These are phyloP conservation scores for Yponomeuta malinellus DNA, from an alignment of 2,888 invertebrate genomes.

Conservation along the genomic window DNA sequence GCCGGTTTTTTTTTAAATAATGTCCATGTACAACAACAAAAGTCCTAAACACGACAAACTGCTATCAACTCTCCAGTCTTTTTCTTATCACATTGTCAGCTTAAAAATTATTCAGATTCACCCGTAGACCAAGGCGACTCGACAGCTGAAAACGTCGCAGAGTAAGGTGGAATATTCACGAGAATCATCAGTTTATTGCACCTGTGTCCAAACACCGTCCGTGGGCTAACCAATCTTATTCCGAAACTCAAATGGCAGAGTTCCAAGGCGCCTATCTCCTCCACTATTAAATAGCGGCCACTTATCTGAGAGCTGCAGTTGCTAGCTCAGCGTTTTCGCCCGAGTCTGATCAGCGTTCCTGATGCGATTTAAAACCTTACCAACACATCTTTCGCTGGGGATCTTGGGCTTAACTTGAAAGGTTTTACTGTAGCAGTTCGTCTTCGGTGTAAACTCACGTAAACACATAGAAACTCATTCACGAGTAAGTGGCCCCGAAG, in stretches of 20 bases:
- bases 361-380: background rate
- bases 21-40: too few species aligned
- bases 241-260: slow-evolving; percentile 18
- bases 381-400: background rate
- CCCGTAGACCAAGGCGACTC: too few species aligned
- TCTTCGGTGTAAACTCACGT: too few species aligned
- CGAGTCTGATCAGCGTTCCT: slow-evolving; percentile 4
- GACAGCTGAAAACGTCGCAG: too few species aligned
- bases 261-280: slow-evolving; percentile 28
- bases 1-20: too few species aligned
- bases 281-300: slow-evolving; percentile 57
- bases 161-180: background rate
- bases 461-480: too few species aligned
- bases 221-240: background rate
- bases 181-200: background rate
- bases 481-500: too few species aligned
- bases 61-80: too few species aligned
- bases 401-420: background rate
- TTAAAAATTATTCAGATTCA: too few species aligned
- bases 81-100: too few species aligned
- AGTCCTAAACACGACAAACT: too few species aligned
- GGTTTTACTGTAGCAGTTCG: background rate
- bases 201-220: background rate
- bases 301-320: slow-evolving; percentile 42
- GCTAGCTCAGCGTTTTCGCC: slow-evolving; percentile 7